phyloP scores from a whole-genome alignment of 2,113 vertebrate genomes.

The Oenanthe melanoleuca region DNA sequence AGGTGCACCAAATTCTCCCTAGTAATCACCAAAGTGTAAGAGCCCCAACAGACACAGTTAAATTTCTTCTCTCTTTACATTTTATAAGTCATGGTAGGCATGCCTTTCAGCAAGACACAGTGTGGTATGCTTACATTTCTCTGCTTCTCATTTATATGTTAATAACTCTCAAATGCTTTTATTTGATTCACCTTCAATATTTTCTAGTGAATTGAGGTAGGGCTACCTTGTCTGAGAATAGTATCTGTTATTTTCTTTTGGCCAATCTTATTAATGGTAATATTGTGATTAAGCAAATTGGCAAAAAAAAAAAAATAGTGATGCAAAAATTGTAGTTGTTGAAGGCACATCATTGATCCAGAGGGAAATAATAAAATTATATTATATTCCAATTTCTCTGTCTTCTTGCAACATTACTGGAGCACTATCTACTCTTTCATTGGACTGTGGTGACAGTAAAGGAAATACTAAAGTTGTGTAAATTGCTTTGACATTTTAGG shows the following conservation, averaged over 20 bases:
- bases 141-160: background rate
- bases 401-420: background rate
- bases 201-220: background rate
- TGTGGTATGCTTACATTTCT: background rate
- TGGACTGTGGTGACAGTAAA: background rate
- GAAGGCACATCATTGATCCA: background rate
- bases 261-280: background rate
- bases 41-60: background rate
- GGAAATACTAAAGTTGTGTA: background rate
- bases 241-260: background rate
- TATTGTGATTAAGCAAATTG: background rate
- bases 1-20: background rate
- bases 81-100: background rate
- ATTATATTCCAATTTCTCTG: background rate
- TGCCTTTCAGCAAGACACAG: background rate
- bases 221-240: background rate
- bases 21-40: background rate
- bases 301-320: background rate
- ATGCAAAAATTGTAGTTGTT: background rate
- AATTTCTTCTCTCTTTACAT: background rate
- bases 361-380: background rate
- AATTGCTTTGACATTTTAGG: background rate
- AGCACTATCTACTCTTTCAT: background rate
- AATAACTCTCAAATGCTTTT: background rate
- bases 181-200: background rate